Evolutionary conservation across 2,113 vertebrate species (phyloP).

Genomic region (Elanoides forficatus): DNA sequence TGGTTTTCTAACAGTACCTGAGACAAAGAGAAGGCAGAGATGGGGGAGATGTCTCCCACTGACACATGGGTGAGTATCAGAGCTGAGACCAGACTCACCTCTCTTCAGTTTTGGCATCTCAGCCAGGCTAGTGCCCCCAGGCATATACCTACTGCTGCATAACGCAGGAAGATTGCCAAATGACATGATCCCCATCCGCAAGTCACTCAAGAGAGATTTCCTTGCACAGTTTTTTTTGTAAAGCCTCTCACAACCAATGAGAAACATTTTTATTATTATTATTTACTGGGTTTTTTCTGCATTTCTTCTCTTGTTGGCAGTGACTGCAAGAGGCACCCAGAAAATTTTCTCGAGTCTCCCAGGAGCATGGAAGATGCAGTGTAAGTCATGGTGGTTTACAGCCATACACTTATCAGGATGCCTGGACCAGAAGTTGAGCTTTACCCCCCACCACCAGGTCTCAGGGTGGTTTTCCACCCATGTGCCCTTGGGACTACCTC

Average conservation of each 20-base stretch:
- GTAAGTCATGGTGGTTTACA: not conserved
- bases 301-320: not conserved
- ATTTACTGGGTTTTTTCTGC: not conserved
- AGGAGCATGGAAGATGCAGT: not conserved
- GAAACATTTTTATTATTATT: not conserved
- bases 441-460: not conserved
- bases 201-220: not conserved
- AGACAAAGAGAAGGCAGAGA: not conserved
- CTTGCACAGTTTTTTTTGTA: not conserved
- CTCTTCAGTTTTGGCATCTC: not conserved
- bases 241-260: not conserved
- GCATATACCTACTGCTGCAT: not conserved
- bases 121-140: not conserved
- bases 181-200: fast-evolving
- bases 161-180: not conserved
- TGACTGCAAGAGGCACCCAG: not conserved
- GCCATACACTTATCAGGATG: not conserved
- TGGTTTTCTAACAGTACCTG: not conserved
- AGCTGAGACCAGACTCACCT: not conserved
- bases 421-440: not conserved
- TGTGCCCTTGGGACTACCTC: not conserved
- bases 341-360: not conserved
- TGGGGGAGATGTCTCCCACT: not conserved
- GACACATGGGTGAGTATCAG: fast-evolving
- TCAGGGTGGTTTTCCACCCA: not conserved